Evolutionary conservation across 2,113 vertebrate species (phyloP), one percentile per base, ranked within the genome.

Genomic region (Holacanthus passer): DNA sequence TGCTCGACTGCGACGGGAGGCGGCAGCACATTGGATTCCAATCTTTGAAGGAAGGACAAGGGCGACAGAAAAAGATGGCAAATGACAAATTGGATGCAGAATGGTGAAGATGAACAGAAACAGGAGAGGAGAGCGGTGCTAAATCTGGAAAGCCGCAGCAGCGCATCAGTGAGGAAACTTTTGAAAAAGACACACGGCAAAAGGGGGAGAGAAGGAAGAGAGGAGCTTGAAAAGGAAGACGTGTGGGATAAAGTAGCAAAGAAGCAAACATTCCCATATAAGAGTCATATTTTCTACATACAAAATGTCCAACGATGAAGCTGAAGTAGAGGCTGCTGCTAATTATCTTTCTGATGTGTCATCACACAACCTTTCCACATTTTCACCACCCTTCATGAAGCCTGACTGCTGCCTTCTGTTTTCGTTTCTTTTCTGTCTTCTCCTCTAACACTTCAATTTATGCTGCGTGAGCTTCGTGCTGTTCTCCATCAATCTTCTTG

Each of bases 71-170:
- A n/a, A 45, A 55, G 67, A 84, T 9, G 31, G 48, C 41, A 62
- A 58, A 76, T 41, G 68, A 53, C 72, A 80, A 84, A 87, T 80
- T 77, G 86, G 37, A 80, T 55, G 52, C 69, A 67, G 73, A 41
- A 37, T 73, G 13, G 45, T 84, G 52, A 68, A 37, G 31, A 56
- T 64, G 41, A 75, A 55, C 17, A 29, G 55, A 73, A 79, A 47
- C 24, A 48, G 45, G 27, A 68, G 64, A 43, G 64, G 53, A 20
- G 45, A 22, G 56, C 3, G 29, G 11, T 10, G 74, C 73, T 83
- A 79, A 74, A 85, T 86, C 24, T 84, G 69, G 65, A 77, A 68
- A 53, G 64, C 45, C 1, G 9, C 64, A 55, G 47, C 43, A 50
- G 53, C 13, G 4, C 56, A 62, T 75, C 41, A 53, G 22, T 19